Conservation (phyloP, 2,113 vertebrate genomes). For the Rynchops niger region DNA sequence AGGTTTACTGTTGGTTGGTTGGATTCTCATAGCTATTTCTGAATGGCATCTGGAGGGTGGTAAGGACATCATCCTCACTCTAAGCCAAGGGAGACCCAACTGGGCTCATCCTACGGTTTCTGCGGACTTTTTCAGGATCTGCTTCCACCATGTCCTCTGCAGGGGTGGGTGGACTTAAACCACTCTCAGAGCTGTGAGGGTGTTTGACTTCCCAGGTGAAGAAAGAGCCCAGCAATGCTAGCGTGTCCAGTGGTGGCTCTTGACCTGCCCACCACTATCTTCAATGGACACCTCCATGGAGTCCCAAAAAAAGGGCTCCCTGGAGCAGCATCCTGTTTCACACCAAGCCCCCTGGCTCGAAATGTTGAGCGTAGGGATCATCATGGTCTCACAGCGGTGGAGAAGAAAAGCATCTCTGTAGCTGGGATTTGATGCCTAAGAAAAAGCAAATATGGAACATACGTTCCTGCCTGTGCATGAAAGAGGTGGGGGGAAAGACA, state of each 20-base stretch:
- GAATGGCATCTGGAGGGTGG: not conserved
- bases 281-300: not conserved
- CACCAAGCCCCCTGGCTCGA: not conserved
- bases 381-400: rapidly evolving
- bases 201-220: not conserved
- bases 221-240: not conserved
- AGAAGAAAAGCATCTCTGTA: not conserved
- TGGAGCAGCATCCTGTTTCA: not conserved
- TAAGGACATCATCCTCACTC: not conserved
- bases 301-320: not conserved
- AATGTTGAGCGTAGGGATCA: rapidly evolving
- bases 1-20: not conserved
- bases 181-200: not conserved
- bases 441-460: not conserved
- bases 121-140: not conserved
- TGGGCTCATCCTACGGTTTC: not conserved
- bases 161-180: not conserved
- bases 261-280: not conserved
- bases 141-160: not conserved
- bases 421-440: not conserved
- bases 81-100: not conserved
- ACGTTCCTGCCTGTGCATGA: not conserved
- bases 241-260: rapidly evolving
- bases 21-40: not conserved
- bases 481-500: not conserved